These are phyloP conservation scores for Elaphurus davidianus DNA, from an alignment of 2,113 vertebrate species.

Conservation along the genomic window DNA sequence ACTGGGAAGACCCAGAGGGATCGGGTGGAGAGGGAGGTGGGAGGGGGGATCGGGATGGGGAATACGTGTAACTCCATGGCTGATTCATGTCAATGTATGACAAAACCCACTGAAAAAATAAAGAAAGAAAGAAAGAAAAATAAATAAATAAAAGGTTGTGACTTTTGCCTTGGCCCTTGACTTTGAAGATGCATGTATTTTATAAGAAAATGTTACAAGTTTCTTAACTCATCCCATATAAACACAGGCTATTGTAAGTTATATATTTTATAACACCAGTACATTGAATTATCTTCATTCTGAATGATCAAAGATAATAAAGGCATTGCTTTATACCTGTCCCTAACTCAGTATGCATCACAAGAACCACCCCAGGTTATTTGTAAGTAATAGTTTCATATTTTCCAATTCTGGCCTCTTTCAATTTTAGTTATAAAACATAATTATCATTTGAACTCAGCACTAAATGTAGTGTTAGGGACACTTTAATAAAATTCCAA, in stretches of 20 bases:
- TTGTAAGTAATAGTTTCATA: slow-evolving; percentile 60
- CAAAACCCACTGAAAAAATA: no score
- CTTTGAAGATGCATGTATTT: slow-evolving; percentile 38
- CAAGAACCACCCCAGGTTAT: slow-evolving; percentile 60
- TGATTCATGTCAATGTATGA: no score
- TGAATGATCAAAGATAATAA: slow-evolving; percentile 64
- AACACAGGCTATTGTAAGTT: background rate
- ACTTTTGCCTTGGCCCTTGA: slow-evolving; percentile 62
- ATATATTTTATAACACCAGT: background rate
- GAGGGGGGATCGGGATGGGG: no score
- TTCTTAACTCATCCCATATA: background rate
- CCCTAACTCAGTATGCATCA: slow-evolving; percentile 62
- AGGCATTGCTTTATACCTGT: slow-evolving; percentile 26
- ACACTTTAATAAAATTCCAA: background rate
- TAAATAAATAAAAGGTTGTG: slow-evolving; percentile 41
- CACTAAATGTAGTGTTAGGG: background rate
- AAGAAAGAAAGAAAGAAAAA: no score
- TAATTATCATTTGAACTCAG: background rate
- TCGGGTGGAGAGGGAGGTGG: no score
- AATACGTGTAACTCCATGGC: no score
- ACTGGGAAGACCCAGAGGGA: no score
- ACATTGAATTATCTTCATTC: slow-evolving; percentile 36
- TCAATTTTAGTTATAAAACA: background rate
- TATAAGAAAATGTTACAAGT: background rate
- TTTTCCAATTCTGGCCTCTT: slow-evolving; percentile 29